These are phyloP conservation scores for Silurus lanzhouensis DNA, from an alignment of 2,797 vertebrate genomes.

Conservation along the genomic window DNA sequence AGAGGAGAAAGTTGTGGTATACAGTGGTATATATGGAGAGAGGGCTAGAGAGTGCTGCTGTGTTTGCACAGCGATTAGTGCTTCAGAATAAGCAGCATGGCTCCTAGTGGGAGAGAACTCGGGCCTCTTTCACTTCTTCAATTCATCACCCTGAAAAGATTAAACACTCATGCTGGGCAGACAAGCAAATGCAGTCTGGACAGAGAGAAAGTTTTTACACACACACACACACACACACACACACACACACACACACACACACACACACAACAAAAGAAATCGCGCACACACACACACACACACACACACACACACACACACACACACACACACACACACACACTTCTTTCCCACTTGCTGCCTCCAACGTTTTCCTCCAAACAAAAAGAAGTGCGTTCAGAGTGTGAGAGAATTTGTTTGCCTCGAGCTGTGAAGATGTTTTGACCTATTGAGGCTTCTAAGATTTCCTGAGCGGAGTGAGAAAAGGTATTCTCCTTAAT, in stretches of 20 bases:
- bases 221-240: conserved; percentile 59
- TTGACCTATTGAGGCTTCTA: conserved; percentile 68
- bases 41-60: conserved; percentile 91
- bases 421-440: conserved; percentile 69
- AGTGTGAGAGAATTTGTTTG: conserved; percentile 77
- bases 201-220: conserved; percentile 88
- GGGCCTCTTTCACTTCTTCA: conserved; percentile 97
- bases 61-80: conserved; percentile 99
- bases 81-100: conserved; percentile 99
- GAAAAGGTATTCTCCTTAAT: conserved; percentile 58
- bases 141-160: conserved; percentile 99
- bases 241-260: conserved; percentile 63
- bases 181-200: conserved; percentile 98
- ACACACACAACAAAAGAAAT: conserved; percentile 39
- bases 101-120: conserved; percentile 95
- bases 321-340: conserved; percentile 64
- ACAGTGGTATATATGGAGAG: conserved; percentile 84
- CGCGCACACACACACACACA: conserved; percentile 63
- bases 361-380: background rate
- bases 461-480: conserved; percentile 54
- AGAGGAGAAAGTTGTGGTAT: conserved; percentile 84
- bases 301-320: conserved; percentile 58
- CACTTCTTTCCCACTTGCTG: background rate
- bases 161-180: conserved; percentile 99
- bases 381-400: conserved; percentile 56